phyloP scores from a whole-genome alignment of 2,113 vertebrate genomes.

The Psittacus erithacus region DNA sequence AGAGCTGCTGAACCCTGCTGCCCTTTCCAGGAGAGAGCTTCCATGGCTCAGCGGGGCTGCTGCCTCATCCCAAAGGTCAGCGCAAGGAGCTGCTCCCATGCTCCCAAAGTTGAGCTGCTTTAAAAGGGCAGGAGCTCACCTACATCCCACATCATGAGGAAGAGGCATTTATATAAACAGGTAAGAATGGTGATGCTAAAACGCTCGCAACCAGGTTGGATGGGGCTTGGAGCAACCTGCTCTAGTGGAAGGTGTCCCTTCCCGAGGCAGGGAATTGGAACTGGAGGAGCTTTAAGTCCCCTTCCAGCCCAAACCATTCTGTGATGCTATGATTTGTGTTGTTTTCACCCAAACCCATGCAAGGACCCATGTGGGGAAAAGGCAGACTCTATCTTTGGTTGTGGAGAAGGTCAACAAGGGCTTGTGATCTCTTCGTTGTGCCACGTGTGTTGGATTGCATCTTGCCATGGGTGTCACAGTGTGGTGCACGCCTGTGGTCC shows the following conservation, averaged over 20 bases:
- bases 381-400: accelerated
- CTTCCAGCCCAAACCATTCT: not conserved
- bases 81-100: not conserved
- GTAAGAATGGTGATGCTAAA: accelerated
- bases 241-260: not conserved
- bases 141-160: accelerated
- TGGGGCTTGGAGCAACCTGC: not conserved
- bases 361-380: accelerated
- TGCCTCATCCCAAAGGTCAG: slow-evolving; percentile 18
- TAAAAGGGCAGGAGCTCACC: slow-evolving; percentile 19
- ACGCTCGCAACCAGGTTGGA: not conserved
- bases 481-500: not conserved
- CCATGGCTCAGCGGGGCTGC: not conserved
- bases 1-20: not conserved
- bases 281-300: not conserved
- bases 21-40: not conserved
- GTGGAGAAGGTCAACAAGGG: accelerated
- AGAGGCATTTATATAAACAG: not conserved
- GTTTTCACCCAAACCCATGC: accelerated
- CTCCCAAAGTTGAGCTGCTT: not conserved
- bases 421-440: accelerated
- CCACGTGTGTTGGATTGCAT: accelerated
- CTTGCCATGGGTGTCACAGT: not conserved
- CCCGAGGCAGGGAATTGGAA: not conserved
- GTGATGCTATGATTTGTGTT: not conserved